Evolutionary conservation across 2,888 invertebrate genomes (phyloP).

Genomic region (Eremobia ochroleuca): DNA sequence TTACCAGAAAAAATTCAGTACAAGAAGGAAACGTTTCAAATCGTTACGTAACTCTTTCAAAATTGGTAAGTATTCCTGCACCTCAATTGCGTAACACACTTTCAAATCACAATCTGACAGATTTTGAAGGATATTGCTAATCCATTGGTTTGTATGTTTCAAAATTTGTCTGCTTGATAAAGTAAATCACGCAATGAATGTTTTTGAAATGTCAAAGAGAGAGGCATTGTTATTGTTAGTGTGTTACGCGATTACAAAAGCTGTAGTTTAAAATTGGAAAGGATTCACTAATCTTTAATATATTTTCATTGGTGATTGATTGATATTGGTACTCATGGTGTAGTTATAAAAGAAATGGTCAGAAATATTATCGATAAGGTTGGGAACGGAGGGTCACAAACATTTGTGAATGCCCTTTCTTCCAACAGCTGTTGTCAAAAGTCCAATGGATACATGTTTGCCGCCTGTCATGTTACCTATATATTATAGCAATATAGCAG

Average conservation of each 20-base stretch:
- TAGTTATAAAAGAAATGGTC: neutral
- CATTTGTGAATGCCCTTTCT: neutral
- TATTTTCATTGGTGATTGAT: neutral
- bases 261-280: neutral
- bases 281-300: neutral
- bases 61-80: slow-evolving; percentile 10
- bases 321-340: neutral
- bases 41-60: accelerated
- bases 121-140: neutral
- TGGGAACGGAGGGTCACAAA: neutral
- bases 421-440: neutral
- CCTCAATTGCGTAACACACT: neutral
- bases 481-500: no score
- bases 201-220: neutral
- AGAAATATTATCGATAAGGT: neutral
- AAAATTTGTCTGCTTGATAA: neutral
- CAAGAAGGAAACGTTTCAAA: neutral
- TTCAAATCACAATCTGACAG: neutral
- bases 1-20: neutral
- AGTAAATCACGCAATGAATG: neutral
- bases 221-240: neutral
- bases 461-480: neutral
- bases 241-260: neutral
- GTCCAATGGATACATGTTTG: neutral
- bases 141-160: neutral